Conservation (phyloP, 2,113 vertebrate genomes). For the Ancistrus triradiatus region DNA sequence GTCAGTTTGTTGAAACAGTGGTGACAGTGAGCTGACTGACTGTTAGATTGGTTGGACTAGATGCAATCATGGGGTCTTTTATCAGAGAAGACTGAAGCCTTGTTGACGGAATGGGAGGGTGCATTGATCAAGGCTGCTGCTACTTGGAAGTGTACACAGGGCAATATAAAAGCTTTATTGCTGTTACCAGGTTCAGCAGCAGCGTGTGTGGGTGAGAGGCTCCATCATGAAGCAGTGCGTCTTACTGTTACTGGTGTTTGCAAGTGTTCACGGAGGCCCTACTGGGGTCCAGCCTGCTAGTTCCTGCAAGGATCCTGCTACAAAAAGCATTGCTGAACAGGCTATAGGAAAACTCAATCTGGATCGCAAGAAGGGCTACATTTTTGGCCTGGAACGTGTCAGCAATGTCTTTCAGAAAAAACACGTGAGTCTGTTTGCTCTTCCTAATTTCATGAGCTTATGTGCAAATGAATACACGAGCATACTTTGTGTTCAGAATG, state of each 20-base stretch:
- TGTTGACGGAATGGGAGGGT: slow-evolving; percentile 32
- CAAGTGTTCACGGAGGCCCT: slow-evolving; percentile 46
- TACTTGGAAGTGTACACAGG: not conserved
- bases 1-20: slow-evolving; percentile 1
- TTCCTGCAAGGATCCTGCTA: slow-evolving; percentile 53
- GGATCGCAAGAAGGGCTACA: slow-evolving; percentile 60
- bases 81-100: not conserved
- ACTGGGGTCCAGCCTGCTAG: slow-evolving; percentile 30
- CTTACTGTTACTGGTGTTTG: slow-evolving; percentile 46
- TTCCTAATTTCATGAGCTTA: not conserved
- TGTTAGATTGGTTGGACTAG: slow-evolving; percentile 25
- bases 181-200: not conserved
- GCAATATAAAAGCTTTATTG: slow-evolving; percentile 17
- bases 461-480: not conserved
- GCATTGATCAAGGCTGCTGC: slow-evolving; percentile 10
- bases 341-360: slow-evolving; percentile 66
- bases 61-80: slow-evolving; percentile 19
- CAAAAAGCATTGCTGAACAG: slow-evolving; percentile 40
- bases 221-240: slow-evolving; percentile 56
- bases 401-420: slow-evolving; percentile 51
- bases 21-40: not conserved
- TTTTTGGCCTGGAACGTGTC: slow-evolving; percentile 58
- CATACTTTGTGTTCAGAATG: too few relatives aligned
- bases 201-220: not conserved
- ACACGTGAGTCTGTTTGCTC: slow-evolving; percentile 57